These are phyloP conservation scores for Chaetodon auriga DNA, from an alignment of 2,113 vertebrate genomes.

Conservation along the genomic window DNA sequence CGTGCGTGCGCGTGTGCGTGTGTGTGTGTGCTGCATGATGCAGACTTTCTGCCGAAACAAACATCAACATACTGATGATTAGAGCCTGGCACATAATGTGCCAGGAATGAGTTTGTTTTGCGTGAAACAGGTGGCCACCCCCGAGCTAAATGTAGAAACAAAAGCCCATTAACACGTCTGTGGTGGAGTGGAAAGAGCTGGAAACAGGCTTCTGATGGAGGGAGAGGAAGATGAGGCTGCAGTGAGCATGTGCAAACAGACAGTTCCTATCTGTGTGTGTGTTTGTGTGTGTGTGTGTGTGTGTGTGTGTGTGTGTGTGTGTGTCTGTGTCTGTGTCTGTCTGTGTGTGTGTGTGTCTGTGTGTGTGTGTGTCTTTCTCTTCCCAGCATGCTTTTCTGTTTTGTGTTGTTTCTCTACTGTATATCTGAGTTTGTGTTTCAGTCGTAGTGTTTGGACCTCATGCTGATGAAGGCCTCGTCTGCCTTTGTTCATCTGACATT, in stretches of 20 bases:
- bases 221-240: not conserved
- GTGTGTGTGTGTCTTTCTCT: slow-evolving; percentile 21
- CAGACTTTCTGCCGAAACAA: slow-evolving; percentile 19
- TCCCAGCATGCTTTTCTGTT: not conserved
- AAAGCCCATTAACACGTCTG: slow-evolving; percentile 58
- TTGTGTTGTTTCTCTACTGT: not conserved
- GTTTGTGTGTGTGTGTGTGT: too few species aligned
- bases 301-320: not conserved
- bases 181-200: slow-evolving; percentile 53
- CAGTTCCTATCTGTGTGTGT: not conserved
- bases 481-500: slow-evolving; percentile 71
- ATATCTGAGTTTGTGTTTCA: slow-evolving; percentile 32
- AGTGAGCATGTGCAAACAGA: not conserved
- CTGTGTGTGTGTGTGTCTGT: not conserved
- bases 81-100: slow-evolving; percentile 28
- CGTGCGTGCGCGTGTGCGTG: slow-evolving; percentile 3
- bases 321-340: not conserved
- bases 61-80: slow-evolving; percentile 54
- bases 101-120: slow-evolving; percentile 54
- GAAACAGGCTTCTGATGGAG: slow-evolving; percentile 22
- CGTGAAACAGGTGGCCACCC: slow-evolving; percentile 69
- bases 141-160: slow-evolving; percentile 62
- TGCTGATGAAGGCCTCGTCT: slow-evolving; percentile 57
- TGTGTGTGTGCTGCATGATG: not conserved
- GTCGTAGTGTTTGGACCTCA: slow-evolving; percentile 44